Evolutionary conservation across 2,797 vertebrate genomes (phyloP).

Genomic region (Antrozous pallidus): DNA sequence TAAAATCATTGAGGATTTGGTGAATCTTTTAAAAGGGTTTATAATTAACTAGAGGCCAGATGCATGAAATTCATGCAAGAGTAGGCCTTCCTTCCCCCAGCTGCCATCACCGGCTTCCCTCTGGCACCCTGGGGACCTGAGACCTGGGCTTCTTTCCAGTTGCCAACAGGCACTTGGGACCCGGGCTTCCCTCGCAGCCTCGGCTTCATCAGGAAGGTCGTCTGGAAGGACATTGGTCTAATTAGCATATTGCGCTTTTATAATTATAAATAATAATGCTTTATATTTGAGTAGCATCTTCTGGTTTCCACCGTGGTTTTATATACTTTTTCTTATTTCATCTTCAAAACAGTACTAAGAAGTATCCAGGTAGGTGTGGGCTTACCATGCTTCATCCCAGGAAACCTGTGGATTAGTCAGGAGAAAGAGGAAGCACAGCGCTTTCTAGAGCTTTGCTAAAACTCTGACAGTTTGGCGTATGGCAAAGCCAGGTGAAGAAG

Average conservation of each 20-base stretch:
- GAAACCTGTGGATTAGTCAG: not conserved
- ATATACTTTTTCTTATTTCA: not conserved
- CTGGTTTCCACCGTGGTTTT: not conserved
- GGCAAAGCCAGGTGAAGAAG: not conserved
- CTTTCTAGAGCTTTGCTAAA: not conserved
- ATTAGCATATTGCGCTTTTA: no score
- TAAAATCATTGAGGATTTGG: slow-evolving; percentile 8
- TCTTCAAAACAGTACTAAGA: not conserved
- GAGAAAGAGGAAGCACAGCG: not conserved
- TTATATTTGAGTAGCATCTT: not conserved
- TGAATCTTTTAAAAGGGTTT: slow-evolving; percentile 1
- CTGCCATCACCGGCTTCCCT: no score
- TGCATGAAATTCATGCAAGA: no score
- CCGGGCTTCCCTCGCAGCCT: no score
- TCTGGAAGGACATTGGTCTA: no score
- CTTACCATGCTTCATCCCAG: not conserved
- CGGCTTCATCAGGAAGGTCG: no score
- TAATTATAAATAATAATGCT: not conserved
- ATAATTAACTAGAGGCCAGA: not conserved
- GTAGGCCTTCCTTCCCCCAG: no score
- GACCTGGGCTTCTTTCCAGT: no score
- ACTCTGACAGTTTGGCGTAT: not conserved
- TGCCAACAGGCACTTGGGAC: no score
- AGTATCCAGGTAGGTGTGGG: not conserved
- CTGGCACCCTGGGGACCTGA: no score